Percentiles rank a stretch among this genome's conserved stretches.
phyloP scores from a whole-genome alignment of 2,797 vertebrate genomes.

The Acipenser transmontanus region DNA sequence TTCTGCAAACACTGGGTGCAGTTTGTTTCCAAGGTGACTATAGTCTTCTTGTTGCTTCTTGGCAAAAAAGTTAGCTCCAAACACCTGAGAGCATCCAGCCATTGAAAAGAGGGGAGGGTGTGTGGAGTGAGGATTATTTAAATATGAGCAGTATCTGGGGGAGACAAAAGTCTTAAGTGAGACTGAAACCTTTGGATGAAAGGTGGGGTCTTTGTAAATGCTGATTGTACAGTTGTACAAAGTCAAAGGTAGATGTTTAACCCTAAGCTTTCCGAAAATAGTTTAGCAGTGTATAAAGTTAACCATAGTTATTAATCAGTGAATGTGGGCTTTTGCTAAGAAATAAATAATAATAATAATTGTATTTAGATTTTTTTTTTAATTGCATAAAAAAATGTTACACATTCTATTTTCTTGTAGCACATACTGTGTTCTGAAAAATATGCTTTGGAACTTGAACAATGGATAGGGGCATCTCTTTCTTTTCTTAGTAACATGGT shows the following conservation, averaged over 20 bases:
- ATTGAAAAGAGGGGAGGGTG: slow-evolving; percentile 15
- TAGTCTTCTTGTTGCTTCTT: slow-evolving; percentile 56
- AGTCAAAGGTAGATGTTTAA: too few relatives aligned
- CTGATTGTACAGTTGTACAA: too few relatives aligned
- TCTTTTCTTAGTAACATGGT: neutral
- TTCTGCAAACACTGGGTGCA: slow-evolving; percentile 85
- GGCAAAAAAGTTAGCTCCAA: slow-evolving; percentile 36
- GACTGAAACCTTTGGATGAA: too few relatives aligned
- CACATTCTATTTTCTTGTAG: neutral
- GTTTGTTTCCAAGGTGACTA: slow-evolving; percentile 76
- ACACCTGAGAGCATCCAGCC: slow-evolving; percentile 66
- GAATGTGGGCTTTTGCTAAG: too few relatives aligned
- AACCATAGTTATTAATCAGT: too few relatives aligned
- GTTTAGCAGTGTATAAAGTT: too few relatives aligned
- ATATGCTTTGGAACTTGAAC: neutral
- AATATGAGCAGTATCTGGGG: too few relatives aligned
- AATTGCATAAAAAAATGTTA: neutral
- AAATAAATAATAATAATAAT: too few relatives aligned
- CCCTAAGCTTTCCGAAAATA: too few relatives aligned
- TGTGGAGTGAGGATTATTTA: neutral
- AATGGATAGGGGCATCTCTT: neutral
- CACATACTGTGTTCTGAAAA: neutral
- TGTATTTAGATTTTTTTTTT: too few relatives aligned
- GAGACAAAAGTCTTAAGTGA: too few relatives aligned
- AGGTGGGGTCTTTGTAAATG: too few relatives aligned